Percentiles rank a stretch among this genome's conserved stretches.
These are phyloP conservation scores for Falco columbarius DNA, from an alignment of 2,797 vertebrate species.

Conservation along the genomic window DNA sequence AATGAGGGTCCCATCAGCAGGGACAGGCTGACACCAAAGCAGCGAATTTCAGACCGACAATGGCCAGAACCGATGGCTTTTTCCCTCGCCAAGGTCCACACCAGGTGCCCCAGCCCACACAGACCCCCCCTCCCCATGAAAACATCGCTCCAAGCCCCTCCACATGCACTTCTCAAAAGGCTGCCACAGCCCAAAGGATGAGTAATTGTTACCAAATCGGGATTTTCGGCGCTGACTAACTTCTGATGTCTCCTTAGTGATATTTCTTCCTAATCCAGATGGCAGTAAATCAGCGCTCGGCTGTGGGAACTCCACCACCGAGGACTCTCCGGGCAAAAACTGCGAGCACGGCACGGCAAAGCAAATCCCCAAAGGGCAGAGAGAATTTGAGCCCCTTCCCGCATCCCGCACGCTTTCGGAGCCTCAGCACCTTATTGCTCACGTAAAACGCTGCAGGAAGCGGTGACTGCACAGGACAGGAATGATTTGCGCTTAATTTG, in stretches of 20 bases:
- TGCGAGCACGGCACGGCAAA: accelerated
- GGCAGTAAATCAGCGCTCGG: not conserved
- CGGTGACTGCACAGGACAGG: not conserved
- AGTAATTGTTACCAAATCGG: slow-evolving; percentile 5
- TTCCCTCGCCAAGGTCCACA: not conserved
- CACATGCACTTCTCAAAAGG: not conserved
- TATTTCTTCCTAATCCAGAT: not conserved
- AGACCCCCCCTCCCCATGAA: not conserved
- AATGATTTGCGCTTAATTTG: not conserved
- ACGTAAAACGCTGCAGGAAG: not conserved
- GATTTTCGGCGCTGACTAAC: slow-evolving; percentile 4
- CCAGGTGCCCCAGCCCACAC: not conserved
- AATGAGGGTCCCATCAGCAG: not conserved
- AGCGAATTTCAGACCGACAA: not conserved
- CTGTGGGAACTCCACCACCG: not conserved
- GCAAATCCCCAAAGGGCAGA: not conserved
- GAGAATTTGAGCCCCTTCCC: not conserved
- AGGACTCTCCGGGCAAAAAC: not conserved
- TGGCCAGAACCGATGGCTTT: accelerated
- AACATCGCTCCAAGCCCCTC: not conserved
- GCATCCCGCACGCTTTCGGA: accelerated
- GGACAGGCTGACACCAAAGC: not conserved
- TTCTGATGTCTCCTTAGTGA: slow-evolving; percentile 26
- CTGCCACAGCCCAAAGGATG: not conserved
- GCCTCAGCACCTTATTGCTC: not conserved